Base-by-base conservation (phyloP, 2,113 vertebrate species). In the Stictonetta naevosa region DNA sequence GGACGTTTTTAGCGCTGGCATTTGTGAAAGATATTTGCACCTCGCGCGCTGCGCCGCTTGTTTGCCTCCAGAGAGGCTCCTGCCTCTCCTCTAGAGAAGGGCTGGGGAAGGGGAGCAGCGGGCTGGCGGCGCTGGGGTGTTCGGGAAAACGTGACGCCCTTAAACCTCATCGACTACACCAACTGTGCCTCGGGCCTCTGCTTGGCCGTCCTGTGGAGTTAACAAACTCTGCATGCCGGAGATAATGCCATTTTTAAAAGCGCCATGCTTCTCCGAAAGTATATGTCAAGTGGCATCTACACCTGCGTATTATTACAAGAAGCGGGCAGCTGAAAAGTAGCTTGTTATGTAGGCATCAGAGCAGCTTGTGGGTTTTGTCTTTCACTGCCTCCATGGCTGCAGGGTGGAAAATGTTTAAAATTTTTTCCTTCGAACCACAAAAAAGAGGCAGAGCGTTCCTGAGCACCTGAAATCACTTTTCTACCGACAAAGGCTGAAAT, bases 41-140 rank as follows among this genome's bases (percentile, higher is more conserved):
- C 93, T 94, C 81, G 88, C 29, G 81, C 56, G 42, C 71, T 89
- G 86, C 60, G 59, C 0, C 42, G 86, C 59, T 94, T 68, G 81
- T 86, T 95, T 92, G 81, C 69, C 90, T 96, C 93, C 91, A 90
- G 62, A 95, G 74, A 93, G 76, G 88, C 48, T 81, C 79, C 93
- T 95, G 85, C 56, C 88, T 82, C 88, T 89, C 73, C 50, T 68
- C 2, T 0, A 62, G 76, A 95, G 78, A n/a, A 0, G 10, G 79
- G 58, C 7, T 58, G 82, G 75, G 82, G 80, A 90, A 96, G 75
- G 44, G 72, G 59, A 95, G 73, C 85, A 1, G 3, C 10, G 76
- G 25, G 84, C 75, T 88, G 88, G 74, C 29, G 23, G 73, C 75
- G 36, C 33, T 2, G 8, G 28, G 25, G 29, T 60, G 91, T 77